Base-by-base conservation (phyloP, 2,888 invertebrate species). In the Micropterix aruncella region DNA sequence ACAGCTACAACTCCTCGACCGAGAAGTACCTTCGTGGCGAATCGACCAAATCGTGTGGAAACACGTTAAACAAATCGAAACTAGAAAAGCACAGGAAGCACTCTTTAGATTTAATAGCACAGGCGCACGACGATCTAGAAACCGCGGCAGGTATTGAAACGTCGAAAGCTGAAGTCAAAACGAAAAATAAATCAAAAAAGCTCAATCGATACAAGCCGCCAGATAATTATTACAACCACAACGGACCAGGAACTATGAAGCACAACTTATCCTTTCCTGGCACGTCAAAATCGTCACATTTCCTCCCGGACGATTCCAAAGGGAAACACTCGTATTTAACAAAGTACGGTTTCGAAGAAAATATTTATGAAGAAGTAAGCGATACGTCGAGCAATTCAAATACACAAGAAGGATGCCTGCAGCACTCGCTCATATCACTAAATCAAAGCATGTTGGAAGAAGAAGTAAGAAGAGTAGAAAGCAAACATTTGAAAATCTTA, bases 301-400 rank as follows among this genome's bases (percentile, higher is more conserved):
- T 27, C 12, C 14, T 18, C 18, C 9, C 16, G 36, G 19, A 27
- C 5, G 27, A 27, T 27, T 27, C 18, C 37, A 15, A 18, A 40
- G 59, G 57, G 48, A 57, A 65, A 45, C 84, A 84, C 57, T 83
- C 82, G 47, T 85, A 82, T 54, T 79, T 83, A 41, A 84, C 83
- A 2, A 73, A 84, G 47, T 87, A 87, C 55, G 87, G 88, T 38
- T 87, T 86, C 37, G 86, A 88, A 61, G 88, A 89, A 63, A 85
- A 85, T 55, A 84, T 85, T 58, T 85, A 85, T 60, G 84, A 84
- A 61, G 84, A 85, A 67, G 83, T 84, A 51, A 80, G 79, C 36
- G 83, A 83, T 54, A 77, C 80, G 18, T 66, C 69, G 5, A 63
- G 70, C 51, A 66, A 66, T 18, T 70, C 69, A 53, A 69, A 69